Base-by-base conservation (phyloP, 2,797 vertebrate species). In the Phataginus tetradactyla region DNA sequence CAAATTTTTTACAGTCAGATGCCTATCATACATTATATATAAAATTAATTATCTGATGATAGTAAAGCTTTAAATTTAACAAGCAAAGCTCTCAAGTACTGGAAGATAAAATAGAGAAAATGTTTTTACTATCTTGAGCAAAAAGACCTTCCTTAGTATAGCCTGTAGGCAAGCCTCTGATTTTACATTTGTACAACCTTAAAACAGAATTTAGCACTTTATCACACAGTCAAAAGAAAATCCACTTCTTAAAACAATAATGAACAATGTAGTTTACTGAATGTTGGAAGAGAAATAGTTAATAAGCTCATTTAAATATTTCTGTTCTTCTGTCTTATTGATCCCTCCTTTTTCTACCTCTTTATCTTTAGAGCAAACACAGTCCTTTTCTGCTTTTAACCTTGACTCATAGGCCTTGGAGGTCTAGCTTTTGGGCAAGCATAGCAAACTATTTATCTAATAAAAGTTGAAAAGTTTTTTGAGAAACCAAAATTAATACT, bases 51-150 rank as follows among this genome's bases (percentile, higher is more conserved):
- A 69, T 39, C 81, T 66, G 34, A 29, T 77, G 8, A 55, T 37
- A 66, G 37, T 85, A 90, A 90, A 90, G 4, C 53, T 68, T 78
- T 84, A 59, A 77, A 53, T 90, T 94, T 93, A 71, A 63, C 32
- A 89, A 63, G 25, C 39, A 69, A 75, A 90, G 23, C 12, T 63
- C 45, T 90, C 15, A 88, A 89, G 17, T 84, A 63, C 7, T 68
- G 27, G 53, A 89, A 87, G 45, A 81, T 21, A 49, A 83, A 45
- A 34, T 53, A 94, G 32, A 66, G 69, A 59, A 90, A 59, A 45
- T 23, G 45, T 74, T 83, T 84, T 90, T 90, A 59, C 69, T 90
- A 69, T 39, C 20, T 75, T 69, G n/a, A 78, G 39, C 23, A 69
- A 69, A 92, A 93, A 93, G 32, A 93, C 45, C 29, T 66, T 68